These are phyloP conservation scores for Hofmannophila pseudospretella DNA, from an alignment of 2,888 invertebrate genomes.

Conservation along the genomic window DNA sequence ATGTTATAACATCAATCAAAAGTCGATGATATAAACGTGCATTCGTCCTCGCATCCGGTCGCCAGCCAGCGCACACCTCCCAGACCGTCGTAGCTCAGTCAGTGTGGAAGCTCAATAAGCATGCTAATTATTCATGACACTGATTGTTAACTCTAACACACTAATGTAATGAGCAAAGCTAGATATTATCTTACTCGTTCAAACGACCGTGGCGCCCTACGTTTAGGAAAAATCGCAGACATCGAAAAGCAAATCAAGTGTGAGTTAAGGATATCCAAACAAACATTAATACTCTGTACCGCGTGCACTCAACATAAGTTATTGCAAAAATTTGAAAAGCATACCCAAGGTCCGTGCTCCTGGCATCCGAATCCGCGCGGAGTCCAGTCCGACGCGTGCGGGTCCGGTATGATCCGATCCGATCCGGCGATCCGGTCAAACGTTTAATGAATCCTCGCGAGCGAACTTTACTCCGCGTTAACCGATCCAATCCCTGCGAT, in stretches of 20 bases:
- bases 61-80: too few relatives aligned
- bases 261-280: slow-evolving; percentile 50
- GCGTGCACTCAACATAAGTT: slow-evolving; percentile 71
- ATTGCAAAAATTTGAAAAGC: slow-evolving; percentile 67
- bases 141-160: slow-evolving; percentile 46
- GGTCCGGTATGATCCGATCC: slow-evolving; percentile 18
- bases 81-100: too few relatives aligned
- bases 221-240: slow-evolving; percentile 33
- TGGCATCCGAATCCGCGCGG: slow-evolving; percentile 19
- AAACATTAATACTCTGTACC: slow-evolving; percentile 32
- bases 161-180: slow-evolving; percentile 45
- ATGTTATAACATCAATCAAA: too few relatives aligned
- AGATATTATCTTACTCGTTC: slow-evolving; percentile 21
- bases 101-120: slow-evolving; percentile 40
- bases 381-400: slow-evolving; percentile 14
- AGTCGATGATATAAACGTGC: too few relatives aligned
- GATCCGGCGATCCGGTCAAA: too few relatives aligned
- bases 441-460: slow-evolving; percentile 8
- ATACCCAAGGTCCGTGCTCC: slow-evolving; percentile 63
- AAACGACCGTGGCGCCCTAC: slow-evolving; percentile 27
- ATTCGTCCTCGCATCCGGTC: too few relatives aligned
- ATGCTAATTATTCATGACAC: slow-evolving; percentile 47
- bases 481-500: slow-evolving; percentile 8
- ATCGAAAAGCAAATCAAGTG: slow-evolving; percentile 61
- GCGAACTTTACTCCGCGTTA: slow-evolving; percentile 3